Evolutionary conservation across 2,888 invertebrate species (phyloP).

Genomic region (Orthosia gracilis): DNA sequence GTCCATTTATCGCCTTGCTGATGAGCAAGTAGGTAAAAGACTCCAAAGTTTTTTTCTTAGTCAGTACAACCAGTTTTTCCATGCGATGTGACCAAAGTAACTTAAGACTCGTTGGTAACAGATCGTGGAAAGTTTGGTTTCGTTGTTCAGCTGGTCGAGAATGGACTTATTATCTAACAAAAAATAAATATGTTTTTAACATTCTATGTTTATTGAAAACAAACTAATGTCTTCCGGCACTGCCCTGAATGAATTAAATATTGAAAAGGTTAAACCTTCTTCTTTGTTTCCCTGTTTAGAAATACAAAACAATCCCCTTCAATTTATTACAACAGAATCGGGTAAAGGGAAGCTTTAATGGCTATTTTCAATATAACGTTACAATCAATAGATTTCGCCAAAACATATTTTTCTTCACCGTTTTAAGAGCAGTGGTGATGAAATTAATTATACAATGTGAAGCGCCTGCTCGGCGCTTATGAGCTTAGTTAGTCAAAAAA

Average conservation of each 20-base stretch:
- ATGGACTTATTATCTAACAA: neutral
- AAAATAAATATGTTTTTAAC: neutral
- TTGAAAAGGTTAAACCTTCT: slow-evolving; percentile 14
- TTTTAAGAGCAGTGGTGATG: too few relatives aligned
- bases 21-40: too few relatives aligned
- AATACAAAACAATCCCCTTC: slow-evolving; percentile 21
- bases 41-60: too few relatives aligned
- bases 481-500: too few relatives aligned
- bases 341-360: slow-evolving; percentile 10
- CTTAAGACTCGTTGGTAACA: too few relatives aligned
- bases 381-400: slow-evolving; percentile 21
- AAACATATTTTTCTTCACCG: slow-evolving; percentile 1
- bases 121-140: too few relatives aligned
- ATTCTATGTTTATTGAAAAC: slow-evolving; percentile 1
- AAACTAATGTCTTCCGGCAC: slow-evolving; percentile 1
- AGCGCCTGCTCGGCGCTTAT: too few relatives aligned
- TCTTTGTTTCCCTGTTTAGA: neutral
- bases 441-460: too few relatives aligned
- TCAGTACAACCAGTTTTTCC: too few relatives aligned
- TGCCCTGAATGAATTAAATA: slow-evolving; percentile 7
- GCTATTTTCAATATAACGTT: slow-evolving; percentile 23
- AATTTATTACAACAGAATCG: slow-evolving; percentile 22
- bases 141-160: too few relatives aligned
- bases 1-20: too few relatives aligned
- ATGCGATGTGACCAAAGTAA: too few relatives aligned